phyloP scores from a whole-genome alignment of 53 echinoderm and acorn worm species.

The Patiria pectinifera region DNA sequence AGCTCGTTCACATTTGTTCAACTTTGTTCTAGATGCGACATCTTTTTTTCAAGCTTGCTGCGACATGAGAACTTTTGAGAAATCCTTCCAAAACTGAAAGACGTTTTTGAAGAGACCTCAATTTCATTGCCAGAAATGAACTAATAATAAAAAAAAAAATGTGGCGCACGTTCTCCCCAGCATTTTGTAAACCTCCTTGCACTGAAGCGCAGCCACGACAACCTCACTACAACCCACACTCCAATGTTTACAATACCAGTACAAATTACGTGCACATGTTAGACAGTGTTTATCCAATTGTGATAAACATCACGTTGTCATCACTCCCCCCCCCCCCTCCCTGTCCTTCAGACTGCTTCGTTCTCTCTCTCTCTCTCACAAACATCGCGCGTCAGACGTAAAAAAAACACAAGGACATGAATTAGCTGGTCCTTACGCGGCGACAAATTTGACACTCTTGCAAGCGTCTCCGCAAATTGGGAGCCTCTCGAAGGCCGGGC shows the following conservation, averaged over 20 bases:
- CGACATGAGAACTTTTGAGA: no score
- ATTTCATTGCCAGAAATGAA: no score
- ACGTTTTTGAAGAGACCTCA: no score
- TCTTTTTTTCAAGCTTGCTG: no score
- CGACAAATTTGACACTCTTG: neutral
- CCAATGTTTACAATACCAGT: conserved; percentile 11
- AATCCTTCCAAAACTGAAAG: no score
- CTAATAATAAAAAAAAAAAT: no score
- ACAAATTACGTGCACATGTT: conserved; percentile 26
- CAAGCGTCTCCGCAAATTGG: neutral
- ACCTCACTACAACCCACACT: neutral
- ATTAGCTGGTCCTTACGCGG: neutral
- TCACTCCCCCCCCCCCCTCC: neutral
- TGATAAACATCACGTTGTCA: neutral
- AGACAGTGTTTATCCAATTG: conserved; percentile 38
- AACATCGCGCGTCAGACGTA: neutral
- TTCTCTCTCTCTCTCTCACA: neutral
- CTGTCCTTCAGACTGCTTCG: neutral
- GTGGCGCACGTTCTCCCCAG: no score
- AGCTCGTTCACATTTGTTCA: no score
- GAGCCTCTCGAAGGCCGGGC: neutral
- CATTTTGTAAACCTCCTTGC: no score
- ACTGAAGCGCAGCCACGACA: no score
- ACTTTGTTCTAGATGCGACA: no score
- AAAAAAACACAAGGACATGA: neutral